phyloP scores from a whole-genome alignment of 2,797 vertebrate genomes.

The Peromyscus eremicus region DNA sequence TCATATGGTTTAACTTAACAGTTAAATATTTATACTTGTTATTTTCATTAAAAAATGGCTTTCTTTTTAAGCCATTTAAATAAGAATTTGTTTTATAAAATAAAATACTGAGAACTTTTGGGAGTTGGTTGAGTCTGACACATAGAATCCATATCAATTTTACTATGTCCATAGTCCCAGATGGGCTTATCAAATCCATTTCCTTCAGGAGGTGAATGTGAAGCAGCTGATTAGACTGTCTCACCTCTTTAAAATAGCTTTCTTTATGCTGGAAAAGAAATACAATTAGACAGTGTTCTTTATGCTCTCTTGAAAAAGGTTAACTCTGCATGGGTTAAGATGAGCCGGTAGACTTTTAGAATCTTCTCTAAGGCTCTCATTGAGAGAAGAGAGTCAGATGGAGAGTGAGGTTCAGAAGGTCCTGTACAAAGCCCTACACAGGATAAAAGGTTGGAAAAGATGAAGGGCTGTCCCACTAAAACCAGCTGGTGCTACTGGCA shows the following conservation, averaged over 20 bases:
- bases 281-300: background rate
- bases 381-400: background rate
- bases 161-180: background rate
- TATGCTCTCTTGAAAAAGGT: background rate
- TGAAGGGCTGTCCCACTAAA: background rate
- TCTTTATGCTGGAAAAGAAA: slow-evolving; percentile 44
- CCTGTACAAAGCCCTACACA: background rate
- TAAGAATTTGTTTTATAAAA: background rate
- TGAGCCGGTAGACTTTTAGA: background rate
- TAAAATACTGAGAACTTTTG: background rate
- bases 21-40: slow-evolving; percentile 63
- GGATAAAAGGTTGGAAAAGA: background rate
- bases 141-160: background rate
- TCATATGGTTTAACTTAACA: slow-evolving; percentile 64
- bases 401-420: background rate
- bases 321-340: slow-evolving; percentile 1
- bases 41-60: slow-evolving; percentile 58
- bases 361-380: slow-evolving; percentile 7
- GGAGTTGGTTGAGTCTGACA: background rate
- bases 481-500: background rate
- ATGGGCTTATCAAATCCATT: background rate
- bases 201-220: background rate
- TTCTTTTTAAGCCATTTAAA: background rate
- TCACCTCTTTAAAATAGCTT: slow-evolving; percentile 10
- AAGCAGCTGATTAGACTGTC: background rate